phyloP scores from a whole-genome alignment of 2,113 vertebrate genomes.

The Ptychochromis oligacanthus region DNA sequence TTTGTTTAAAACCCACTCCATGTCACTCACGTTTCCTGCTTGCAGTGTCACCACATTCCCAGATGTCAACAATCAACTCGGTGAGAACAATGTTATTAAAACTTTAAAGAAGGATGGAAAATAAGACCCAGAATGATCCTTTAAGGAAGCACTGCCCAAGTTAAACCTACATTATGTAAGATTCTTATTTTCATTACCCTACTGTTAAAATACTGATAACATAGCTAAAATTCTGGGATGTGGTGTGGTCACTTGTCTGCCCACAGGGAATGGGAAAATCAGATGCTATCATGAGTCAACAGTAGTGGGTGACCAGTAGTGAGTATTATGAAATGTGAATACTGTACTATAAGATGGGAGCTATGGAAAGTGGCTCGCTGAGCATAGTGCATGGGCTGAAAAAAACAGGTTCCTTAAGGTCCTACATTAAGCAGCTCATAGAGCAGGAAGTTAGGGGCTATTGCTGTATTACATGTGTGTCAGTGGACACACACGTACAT shows the following conservation, averaged over 20 bases:
- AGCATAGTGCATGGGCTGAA: too few relatives aligned
- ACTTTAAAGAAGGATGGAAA: background rate
- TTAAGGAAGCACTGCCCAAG: background rate
- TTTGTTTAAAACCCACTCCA: background rate
- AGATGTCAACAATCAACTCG: background rate
- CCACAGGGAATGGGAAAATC: background rate
- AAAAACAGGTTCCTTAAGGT: too few relatives aligned
- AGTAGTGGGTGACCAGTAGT: background rate
- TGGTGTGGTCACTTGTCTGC: background rate
- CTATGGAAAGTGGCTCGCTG: background rate
- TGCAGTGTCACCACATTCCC: background rate
- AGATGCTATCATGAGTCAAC: background rate
- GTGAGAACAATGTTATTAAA: background rate
- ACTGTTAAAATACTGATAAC: background rate
- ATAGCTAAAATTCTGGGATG: background rate
- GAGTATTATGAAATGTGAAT: background rate
- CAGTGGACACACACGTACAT: too few relatives aligned
- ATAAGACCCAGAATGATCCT: constrained; percentile 10
- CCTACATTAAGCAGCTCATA: too few relatives aligned
- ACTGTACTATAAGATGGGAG: background rate
- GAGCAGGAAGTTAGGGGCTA: too few relatives aligned
- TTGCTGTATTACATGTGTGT: too few relatives aligned
- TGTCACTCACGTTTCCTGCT: background rate
- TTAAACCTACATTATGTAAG: background rate
- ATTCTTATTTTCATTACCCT: background rate